These are phyloP conservation scores for Crotalus horridus DNA, from an alignment of 2,113 vertebrate species.

Conservation along the genomic window DNA sequence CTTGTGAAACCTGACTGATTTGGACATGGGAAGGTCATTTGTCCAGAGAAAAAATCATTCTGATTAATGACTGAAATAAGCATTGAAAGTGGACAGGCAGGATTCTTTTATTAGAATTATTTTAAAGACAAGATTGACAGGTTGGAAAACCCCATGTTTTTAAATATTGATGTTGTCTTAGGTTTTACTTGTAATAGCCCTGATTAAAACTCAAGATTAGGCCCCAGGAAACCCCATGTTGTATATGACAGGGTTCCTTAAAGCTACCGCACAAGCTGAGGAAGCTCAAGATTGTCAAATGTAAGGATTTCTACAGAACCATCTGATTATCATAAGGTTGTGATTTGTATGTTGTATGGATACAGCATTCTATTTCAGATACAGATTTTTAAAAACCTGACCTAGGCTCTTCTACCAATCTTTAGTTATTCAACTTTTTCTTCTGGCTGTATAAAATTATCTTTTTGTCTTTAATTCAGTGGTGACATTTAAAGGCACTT, in stretches of 20 bases:
- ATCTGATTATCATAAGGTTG: neutral
- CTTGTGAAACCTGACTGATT: neutral
- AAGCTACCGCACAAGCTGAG: neutral
- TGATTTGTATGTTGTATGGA: neutral
- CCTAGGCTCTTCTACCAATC: accelerated
- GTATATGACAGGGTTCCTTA: neutral
- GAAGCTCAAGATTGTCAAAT: too few species aligned
- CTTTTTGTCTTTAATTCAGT: conserved; percentile 7
- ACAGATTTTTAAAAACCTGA: neutral
- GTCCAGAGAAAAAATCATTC: neutral
- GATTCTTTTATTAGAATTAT: neutral
- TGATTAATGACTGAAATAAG: neutral
- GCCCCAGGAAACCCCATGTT: neutral
- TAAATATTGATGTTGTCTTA: neutral
- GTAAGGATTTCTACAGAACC: neutral
- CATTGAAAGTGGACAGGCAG: neutral
- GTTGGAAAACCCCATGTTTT: neutral
- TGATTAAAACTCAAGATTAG: neutral
- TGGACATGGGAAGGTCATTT: neutral
- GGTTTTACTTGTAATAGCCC: neutral
- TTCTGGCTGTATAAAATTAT: neutral
- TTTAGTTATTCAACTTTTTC: neutral
- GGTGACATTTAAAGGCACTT: conserved; percentile 14
- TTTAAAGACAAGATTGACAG: neutral
- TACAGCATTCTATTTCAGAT: neutral